Percentiles rank a stretch among this genome's conserved stretches.
These are phyloP conservation scores for Lophotriccus pileatus DNA, from an alignment of 2,797 vertebrate genomes.

Conservation along the genomic window DNA sequence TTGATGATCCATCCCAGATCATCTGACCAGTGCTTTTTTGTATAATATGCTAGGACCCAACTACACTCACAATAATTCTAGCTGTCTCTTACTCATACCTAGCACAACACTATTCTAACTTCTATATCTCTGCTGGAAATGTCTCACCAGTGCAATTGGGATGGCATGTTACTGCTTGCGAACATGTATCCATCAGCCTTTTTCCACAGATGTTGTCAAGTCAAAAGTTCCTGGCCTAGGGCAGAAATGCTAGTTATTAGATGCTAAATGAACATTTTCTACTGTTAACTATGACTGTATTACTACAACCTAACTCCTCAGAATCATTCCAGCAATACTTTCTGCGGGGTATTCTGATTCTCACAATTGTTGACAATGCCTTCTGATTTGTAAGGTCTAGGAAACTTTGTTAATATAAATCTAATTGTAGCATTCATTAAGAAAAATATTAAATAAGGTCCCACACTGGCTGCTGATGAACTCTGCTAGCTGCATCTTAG, in stretches of 20 bases:
- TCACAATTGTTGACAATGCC: accelerated
- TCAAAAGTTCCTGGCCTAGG: background rate
- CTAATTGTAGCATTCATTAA: background rate
- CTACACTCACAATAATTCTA: background rate
- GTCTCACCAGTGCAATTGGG: background rate
- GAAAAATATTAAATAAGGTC: background rate
- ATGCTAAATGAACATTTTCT: background rate
- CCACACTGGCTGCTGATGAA: background rate
- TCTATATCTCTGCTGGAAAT: background rate
- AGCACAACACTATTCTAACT: background rate
- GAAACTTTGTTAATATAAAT: background rate
- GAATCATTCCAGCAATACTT: background rate
- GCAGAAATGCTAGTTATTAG: background rate
- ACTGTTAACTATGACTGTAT: background rate
- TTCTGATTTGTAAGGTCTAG: background rate
- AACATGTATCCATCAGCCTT: background rate
- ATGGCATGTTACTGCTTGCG: background rate
- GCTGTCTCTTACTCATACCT: background rate
- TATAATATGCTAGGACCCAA: background rate
- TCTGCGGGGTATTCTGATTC: background rate
- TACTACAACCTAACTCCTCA: background rate
- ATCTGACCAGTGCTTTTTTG: background rate
- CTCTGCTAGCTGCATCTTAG: background rate
- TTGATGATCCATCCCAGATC: background rate
- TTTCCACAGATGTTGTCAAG: background rate